Percentiles rank a stretch among this genome's conserved stretches.
phyloP scores from a whole-genome alignment of 2,888 invertebrate species.

The Falcaria lacertinaria region DNA sequence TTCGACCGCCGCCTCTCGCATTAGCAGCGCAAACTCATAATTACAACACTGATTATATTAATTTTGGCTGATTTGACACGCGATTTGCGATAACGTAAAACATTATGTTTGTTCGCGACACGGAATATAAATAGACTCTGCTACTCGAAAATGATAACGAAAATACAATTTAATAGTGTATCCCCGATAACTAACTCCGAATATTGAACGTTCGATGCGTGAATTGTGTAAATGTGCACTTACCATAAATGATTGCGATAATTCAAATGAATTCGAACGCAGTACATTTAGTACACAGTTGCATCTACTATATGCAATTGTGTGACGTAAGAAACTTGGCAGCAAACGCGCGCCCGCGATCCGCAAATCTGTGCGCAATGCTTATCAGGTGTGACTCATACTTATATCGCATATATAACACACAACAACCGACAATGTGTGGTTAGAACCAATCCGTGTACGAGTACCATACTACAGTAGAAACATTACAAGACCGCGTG shows the following conservation, averaged over 20 bases:
- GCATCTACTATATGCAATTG: conserved; percentile 63
- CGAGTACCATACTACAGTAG: conserved; percentile 11
- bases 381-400: conserved; percentile 76
- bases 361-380: conserved; percentile 66
- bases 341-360: conserved; percentile 51
- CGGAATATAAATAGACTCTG: conserved; percentile 12
- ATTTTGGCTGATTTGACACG: conserved; percentile 32
- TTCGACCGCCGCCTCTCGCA: conserved; percentile 29
- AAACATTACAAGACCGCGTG: conserved; percentile 36
- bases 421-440: conserved; percentile 31
- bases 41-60: conserved; percentile 30
- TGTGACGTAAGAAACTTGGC: conserved; percentile 69
- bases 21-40: conserved; percentile 45
- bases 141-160: conserved; percentile 11
- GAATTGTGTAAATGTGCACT: conserved; percentile 7
- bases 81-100: conserved; percentile 15
- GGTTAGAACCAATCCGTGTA: conserved; percentile 20
- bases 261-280: conserved; percentile 19
- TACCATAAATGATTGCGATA: conserved; percentile 17
- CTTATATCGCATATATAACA: conserved; percentile 30
- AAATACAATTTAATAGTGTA: background rate
- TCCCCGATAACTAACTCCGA: background rate
- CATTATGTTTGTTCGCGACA: conserved; percentile 6
- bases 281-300: conserved; percentile 45
- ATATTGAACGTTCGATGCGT: conserved; percentile 1